phyloP scores from a whole-genome alignment of 2,797 vertebrate genomes.

The Australoheros facetus region DNA sequence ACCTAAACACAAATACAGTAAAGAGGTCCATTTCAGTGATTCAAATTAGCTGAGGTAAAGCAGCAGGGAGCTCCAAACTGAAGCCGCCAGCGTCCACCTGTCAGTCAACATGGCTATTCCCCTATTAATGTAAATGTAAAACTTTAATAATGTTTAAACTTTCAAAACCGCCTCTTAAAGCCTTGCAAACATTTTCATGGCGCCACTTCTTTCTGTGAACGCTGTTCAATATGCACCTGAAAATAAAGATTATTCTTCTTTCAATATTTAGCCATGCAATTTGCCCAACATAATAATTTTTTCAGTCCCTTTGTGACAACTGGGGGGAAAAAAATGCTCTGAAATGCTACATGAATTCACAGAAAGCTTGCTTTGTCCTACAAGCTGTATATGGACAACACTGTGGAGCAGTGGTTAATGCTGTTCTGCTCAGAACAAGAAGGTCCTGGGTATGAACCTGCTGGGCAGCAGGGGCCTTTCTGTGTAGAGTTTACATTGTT shows the following conservation, averaged over 20 bases:
- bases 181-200: background rate
- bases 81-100: background rate
- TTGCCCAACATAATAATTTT: background rate
- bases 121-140: background rate
- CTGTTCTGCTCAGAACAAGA: background rate
- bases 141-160: background rate
- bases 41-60: background rate
- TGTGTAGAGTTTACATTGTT: background rate
- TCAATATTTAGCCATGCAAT: background rate
- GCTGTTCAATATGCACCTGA: background rate
- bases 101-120: background rate
- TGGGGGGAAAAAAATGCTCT: background rate
- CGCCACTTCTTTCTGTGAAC: background rate
- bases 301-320: background rate
- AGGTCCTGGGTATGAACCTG: background rate
- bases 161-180: background rate
- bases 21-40: background rate
- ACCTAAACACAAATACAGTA: background rate
- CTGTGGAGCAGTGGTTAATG: background rate
- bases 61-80: background rate
- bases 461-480: background rate
- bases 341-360: background rate
- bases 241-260: background rate
- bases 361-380: background rate
- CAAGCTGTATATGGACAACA: background rate